Conservation (phyloP, 2,797 vertebrate genomes). For the Danio kyathit region DNA sequence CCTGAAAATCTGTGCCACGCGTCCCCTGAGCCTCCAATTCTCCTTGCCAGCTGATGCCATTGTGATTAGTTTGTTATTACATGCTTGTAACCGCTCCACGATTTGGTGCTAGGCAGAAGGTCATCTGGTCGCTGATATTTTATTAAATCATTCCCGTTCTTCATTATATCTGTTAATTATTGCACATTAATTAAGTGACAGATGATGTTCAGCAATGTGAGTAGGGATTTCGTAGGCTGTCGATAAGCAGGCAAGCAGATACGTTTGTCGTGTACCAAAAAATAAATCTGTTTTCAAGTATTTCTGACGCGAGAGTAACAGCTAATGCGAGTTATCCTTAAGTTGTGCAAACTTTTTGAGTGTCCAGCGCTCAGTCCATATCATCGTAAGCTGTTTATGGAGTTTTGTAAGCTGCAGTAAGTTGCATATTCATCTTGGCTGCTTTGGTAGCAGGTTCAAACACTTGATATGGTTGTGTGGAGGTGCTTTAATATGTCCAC, state of each 20-base stretch:
- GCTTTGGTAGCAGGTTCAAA: conserved; percentile 23
- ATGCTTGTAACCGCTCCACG: conserved; percentile 16
- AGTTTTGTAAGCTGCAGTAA: conserved; percentile 33
- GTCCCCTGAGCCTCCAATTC: conserved; percentile 38
- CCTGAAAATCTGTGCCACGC: conserved; percentile 51
- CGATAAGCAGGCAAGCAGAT: conserved; percentile 39
- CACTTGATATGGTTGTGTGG: conserved; percentile 24
- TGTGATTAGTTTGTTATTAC: conserved; percentile 36
- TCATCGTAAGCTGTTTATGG: conserved; percentile 49
- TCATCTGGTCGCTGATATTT: conserved; percentile 32
- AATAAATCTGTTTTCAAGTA: conserved; percentile 20
- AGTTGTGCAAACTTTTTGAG: conserved; percentile 38
- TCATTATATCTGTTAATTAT: conserved; percentile 48
- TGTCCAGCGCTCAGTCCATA: conserved; percentile 16
- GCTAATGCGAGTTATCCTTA: conserved; percentile 32
- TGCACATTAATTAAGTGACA: conserved; percentile 53
- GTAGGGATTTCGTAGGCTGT: conserved; percentile 41
- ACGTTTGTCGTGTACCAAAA: conserved; percentile 17
- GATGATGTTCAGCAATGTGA: conserved; percentile 46
- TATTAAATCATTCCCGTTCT: conserved; percentile 45
- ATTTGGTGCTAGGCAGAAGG: conserved; percentile 27
- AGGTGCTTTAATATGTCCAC: conserved; percentile 41
- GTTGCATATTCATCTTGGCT: conserved; percentile 31
- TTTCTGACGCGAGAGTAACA: conserved; percentile 35
- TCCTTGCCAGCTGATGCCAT: conserved; percentile 41